Conservation (phyloP, 2,888 invertebrate genomes). For the Gnatocerus cornutus region DNA sequence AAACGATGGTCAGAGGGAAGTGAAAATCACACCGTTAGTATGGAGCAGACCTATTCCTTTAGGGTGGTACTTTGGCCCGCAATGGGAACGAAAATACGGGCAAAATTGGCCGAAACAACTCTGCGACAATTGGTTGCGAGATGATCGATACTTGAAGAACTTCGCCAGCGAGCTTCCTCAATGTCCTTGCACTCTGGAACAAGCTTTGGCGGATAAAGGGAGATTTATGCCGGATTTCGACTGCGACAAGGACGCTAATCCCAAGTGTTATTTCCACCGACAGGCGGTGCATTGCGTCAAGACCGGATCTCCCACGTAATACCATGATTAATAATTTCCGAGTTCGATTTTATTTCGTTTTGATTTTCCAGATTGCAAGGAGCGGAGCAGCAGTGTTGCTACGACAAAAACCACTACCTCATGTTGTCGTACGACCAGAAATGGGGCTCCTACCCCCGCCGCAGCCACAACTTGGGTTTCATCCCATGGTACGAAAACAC, state of each 20-base stretch:
- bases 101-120: conserved; percentile 85
- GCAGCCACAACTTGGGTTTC: conserved; percentile 92
- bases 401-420: conserved; percentile 91
- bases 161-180: conserved; percentile 88
- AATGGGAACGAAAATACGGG: conserved; percentile 90
- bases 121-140: conserved; percentile 93
- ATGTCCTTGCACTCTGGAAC: conserved; percentile 94
- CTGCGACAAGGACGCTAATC: conserved; percentile 94
- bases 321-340: no score
- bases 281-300: conserved; percentile 95
- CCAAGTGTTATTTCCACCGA: conserved; percentile 89
- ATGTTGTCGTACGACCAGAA: conserved; percentile 97
- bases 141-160: conserved; percentile 87
- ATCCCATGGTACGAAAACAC: conserved; percentile 96
- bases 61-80: conserved; percentile 93
- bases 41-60: conserved; percentile 96
- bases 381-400: conserved; percentile 98
- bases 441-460: conserved; percentile 91
- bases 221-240: conserved; percentile 91
- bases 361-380: conserved; percentile 81
- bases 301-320: conserved; percentile 92
- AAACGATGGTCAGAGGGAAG: conserved; percentile 47
- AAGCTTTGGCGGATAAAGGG: conserved; percentile 94
- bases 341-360: no score
- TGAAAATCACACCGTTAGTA: conserved; percentile 73